These are phyloP conservation scores for Digitonthophagus gazella DNA, from an alignment of 2,888 invertebrate species.

Conservation along the genomic window DNA sequence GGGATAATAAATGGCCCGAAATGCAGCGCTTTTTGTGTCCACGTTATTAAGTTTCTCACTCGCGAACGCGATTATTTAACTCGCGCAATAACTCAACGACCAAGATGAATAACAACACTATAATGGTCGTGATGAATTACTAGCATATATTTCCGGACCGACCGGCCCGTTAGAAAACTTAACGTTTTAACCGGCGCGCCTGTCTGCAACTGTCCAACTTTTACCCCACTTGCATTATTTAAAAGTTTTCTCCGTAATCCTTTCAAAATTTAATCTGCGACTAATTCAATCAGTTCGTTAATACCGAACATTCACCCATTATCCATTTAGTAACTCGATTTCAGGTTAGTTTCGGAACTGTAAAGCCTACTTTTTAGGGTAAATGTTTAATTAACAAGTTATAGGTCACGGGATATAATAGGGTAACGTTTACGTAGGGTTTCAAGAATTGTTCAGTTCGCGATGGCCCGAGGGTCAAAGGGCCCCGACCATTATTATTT, in stretches of 20 bases:
- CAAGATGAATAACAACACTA: slow-evolving; percentile 15
- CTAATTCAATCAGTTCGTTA: background rate
- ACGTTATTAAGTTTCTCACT: slow-evolving; percentile 4
- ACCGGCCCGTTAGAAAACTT: background rate
- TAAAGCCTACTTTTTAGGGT: slow-evolving; percentile 6
- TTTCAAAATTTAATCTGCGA: background rate
- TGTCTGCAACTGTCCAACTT: background rate
- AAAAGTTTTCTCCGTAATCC: background rate
- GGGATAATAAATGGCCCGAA: slow-evolving; percentile 1
- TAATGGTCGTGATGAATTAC: slow-evolving; percentile 12
- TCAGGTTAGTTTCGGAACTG: slow-evolving; percentile 1
- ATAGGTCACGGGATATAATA: slow-evolving; percentile 14
- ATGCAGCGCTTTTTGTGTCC: slow-evolving; percentile 2
- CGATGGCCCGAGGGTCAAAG: slow-evolving; percentile 35
- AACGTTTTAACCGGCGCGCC: background rate
- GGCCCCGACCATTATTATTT: slow-evolving; percentile 35
- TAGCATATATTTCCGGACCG: slow-evolving; percentile 4
- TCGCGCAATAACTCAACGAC: slow-evolving; percentile 6
- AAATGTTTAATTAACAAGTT: slow-evolving; percentile 21
- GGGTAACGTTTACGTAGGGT: slow-evolving; percentile 32
- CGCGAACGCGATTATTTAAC: slow-evolving; percentile 8
- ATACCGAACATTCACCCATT: too few species aligned
- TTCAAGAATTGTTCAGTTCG: slow-evolving; percentile 34
- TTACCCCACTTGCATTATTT: background rate
- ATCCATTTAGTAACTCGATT: background rate